A percentile compares a stretch with the other conserved stretches of the same genome.
Evolutionary conservation across 92 coral and sea anemone genomes (phyloP).

Genomic region (Porites divaricata): DNA sequence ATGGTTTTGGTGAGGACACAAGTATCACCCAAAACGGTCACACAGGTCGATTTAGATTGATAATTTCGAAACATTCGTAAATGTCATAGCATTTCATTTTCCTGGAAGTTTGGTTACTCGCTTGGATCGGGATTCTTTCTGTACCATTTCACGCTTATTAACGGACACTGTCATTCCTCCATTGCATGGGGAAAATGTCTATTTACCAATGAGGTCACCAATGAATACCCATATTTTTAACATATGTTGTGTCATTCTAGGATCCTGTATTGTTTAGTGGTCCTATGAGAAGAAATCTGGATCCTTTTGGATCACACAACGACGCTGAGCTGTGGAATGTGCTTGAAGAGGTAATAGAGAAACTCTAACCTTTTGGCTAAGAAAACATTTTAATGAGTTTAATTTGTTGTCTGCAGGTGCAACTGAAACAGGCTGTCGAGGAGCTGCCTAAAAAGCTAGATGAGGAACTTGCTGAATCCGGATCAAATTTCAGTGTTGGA

Average conservation of each 20-base stretch:
- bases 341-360: slow-evolving; percentile 73
- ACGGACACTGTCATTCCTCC: too few species aligned
- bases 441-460: slow-evolving; percentile 74
- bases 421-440: slow-evolving; percentile 75
- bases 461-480: slow-evolving; percentile 78
- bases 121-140: too few species aligned
- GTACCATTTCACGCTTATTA: too few species aligned
- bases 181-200: too few species aligned
- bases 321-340: slow-evolving; percentile 83
- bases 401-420: slow-evolving; percentile 61
- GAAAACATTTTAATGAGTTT: background rate
- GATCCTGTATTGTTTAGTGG: slow-evolving; percentile 92
- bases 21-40: too few species aligned
- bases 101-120: too few species aligned
- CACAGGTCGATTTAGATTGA: too few species aligned
- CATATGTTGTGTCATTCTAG: slow-evolving; percentile 15
- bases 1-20: too few species aligned
- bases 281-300: slow-evolving; percentile 82
- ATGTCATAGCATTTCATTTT: too few species aligned
- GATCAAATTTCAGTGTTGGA: slow-evolving; percentile 88
- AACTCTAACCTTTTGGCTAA: background rate
- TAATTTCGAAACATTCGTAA: too few species aligned
- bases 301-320: slow-evolving; percentile 74
- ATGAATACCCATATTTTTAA: too few species aligned
- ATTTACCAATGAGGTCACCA: too few species aligned